phyloP scores from a whole-genome alignment of 2,888 invertebrate species.

The Eurytoma californica region DNA sequence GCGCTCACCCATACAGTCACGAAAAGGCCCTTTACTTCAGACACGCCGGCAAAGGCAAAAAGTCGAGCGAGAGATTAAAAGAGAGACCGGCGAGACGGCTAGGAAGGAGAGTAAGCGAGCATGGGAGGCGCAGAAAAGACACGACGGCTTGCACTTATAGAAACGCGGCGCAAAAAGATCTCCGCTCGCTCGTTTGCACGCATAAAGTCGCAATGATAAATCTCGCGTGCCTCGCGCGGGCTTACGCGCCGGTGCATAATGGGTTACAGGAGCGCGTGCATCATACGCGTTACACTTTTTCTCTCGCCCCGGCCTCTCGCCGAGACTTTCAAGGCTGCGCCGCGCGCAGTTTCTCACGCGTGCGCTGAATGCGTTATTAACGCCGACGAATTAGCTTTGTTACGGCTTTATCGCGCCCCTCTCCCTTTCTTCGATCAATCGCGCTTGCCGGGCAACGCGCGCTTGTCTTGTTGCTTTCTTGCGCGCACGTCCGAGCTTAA shows the following conservation, averaged over 20 bases:
- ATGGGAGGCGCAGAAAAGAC: not conserved
- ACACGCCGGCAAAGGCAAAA: not conserved
- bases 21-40: too few species aligned
- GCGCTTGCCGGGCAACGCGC: not conserved
- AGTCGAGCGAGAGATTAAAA: not conserved
- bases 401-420: constrained; percentile 5
- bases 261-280: constrained; percentile 24
- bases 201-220: constrained; percentile 56
- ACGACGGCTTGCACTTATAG: constrained; percentile 17
- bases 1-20: too few species aligned
- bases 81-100: not conserved
- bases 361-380: constrained; percentile 33
- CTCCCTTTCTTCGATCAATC: constrained; percentile 34
- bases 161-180: constrained; percentile 25
- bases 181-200: constrained; percentile 54
- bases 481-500: too few species aligned
- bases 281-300: constrained; percentile 18
- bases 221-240: constrained; percentile 33
- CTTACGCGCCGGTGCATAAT: constrained; percentile 51
- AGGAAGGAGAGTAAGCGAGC: not conserved
- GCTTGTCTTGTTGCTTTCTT: not conserved
- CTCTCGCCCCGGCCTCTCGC: not conserved
- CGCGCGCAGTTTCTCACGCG: constrained; percentile 33
- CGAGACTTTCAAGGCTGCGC: constrained; percentile 37
- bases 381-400: constrained; percentile 35